These are phyloP conservation scores for Brachystomella parvula DNA, from an alignment of 1,140 invertebrate genomes.

Conservation along the genomic window DNA sequence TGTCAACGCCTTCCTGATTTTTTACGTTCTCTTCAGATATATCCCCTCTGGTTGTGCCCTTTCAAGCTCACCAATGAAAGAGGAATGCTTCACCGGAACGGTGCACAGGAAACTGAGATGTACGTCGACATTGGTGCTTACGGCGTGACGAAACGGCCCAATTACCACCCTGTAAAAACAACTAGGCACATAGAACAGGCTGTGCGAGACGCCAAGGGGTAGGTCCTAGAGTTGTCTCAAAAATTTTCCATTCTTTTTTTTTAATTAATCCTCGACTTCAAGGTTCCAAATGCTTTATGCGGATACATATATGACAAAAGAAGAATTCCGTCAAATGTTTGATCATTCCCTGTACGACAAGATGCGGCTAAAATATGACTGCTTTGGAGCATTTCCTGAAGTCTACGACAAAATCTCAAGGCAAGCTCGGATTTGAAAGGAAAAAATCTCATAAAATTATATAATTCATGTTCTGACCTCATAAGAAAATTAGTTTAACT, in stretches of 20 bases:
- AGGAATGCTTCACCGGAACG: slow-evolving; percentile 58
- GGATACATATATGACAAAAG: slow-evolving; percentile 64
- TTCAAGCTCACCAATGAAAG: slow-evolving; percentile 60
- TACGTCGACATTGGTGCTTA: slow-evolving; percentile 74
- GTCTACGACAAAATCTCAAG: slow-evolving; percentile 73
- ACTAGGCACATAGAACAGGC: slow-evolving; percentile 63
- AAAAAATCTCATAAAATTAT: neutral
- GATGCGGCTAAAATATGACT: slow-evolving; percentile 53
- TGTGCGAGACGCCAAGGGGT: slow-evolving; percentile 60
- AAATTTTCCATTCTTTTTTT: too few relatives aligned
- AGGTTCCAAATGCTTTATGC: slow-evolving; percentile 80
- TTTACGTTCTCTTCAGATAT: slow-evolving; percentile 58
- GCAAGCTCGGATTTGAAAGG: slow-evolving; percentile 50
- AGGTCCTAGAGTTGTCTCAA: too few relatives aligned
- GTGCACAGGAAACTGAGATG: slow-evolving; percentile 50
- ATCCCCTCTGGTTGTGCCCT: slow-evolving; percentile 77
- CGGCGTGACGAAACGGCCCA: slow-evolving; percentile 57
- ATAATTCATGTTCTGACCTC: too few relatives aligned
- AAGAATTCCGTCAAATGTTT: slow-evolving; percentile 77
- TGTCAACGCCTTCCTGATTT: neutral
- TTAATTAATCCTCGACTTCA: too few relatives aligned
- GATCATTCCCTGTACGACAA: slow-evolving; percentile 68
- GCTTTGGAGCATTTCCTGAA: slow-evolving; percentile 67
- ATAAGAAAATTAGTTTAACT: too few relatives aligned
- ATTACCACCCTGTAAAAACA: slow-evolving; percentile 57